These are phyloP conservation scores for Schizotus pectinicornis DNA, from an alignment of 2,888 invertebrate genomes.

Conservation along the genomic window DNA sequence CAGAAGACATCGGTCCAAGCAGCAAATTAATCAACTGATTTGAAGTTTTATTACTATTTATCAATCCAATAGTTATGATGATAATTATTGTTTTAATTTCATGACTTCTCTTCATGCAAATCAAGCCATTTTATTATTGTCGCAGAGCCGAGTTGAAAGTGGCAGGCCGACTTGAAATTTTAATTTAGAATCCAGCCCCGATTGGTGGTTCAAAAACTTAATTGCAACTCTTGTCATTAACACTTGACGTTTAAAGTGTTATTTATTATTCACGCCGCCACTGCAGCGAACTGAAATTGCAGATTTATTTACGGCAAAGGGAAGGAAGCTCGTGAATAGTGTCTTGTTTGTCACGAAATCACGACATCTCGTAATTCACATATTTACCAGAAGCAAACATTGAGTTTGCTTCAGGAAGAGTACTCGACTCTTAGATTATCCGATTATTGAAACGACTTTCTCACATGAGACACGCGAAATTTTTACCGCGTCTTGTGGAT, in stretches of 20 bases:
- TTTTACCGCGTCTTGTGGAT: not conserved
- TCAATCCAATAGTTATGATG: too few species aligned
- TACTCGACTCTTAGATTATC: not conserved
- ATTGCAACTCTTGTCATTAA: constrained; percentile 10
- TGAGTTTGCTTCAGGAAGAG: not conserved
- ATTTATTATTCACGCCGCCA: constrained; percentile 13
- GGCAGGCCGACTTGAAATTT: too few species aligned
- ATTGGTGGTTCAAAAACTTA: too few species aligned
- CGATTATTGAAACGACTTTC: constrained; percentile 7
- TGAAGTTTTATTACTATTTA: too few species aligned
- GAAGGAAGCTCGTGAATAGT: constrained; percentile 3
- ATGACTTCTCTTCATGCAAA: too few species aligned
- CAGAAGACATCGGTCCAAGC: too few species aligned
- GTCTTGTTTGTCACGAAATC: constrained; percentile 21
- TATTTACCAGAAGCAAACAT: not conserved
- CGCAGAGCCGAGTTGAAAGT: too few species aligned
- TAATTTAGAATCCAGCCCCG: too few species aligned
- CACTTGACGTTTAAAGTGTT: constrained; percentile 9
- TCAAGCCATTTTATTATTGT: too few species aligned
- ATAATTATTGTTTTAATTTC: too few species aligned
- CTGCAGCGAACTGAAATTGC: not conserved
- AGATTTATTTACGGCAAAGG: constrained; percentile 19
- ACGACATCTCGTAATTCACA: constrained; percentile 16
- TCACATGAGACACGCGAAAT: not conserved
- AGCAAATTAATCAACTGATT: too few species aligned